Evolutionary conservation across 2,113 vertebrate genomes (phyloP).

Genomic region (Cephalopholis sonnerati): DNA sequence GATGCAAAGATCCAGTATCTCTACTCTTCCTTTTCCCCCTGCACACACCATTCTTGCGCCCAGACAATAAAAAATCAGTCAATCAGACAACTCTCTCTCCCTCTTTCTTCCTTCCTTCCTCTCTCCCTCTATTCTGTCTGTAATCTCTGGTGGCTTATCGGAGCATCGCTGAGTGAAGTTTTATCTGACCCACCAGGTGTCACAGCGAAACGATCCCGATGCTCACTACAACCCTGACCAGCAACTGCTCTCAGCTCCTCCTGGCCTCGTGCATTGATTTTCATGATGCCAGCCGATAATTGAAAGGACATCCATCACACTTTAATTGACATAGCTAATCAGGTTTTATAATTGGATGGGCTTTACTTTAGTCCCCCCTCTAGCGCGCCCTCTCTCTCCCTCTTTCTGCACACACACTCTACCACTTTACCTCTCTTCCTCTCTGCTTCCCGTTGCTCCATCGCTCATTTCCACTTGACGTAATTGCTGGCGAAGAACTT

Average conservation of each 20-base stretch:
- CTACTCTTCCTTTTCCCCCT: slow-evolving; percentile 15
- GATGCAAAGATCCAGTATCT: slow-evolving; percentile 68
- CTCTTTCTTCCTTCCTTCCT: not conserved
- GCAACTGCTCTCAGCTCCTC: slow-evolving; percentile 44
- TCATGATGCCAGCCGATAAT: slow-evolving; percentile 82
- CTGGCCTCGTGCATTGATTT: slow-evolving; percentile 76
- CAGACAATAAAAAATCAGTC: slow-evolving; percentile 72
- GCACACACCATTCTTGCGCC: slow-evolving; percentile 36
- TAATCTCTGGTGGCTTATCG: slow-evolving; percentile 80
- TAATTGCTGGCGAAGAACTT: slow-evolving; percentile 72
- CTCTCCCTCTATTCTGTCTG: slow-evolving; percentile 59
- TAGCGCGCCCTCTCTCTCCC: slow-evolving; percentile 35
- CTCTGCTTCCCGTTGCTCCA: slow-evolving; percentile 38
- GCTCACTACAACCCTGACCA: slow-evolving; percentile 63
- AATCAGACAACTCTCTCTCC: slow-evolving; percentile 54
- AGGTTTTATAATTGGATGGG: slow-evolving; percentile 90
- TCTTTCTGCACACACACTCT: slow-evolving; percentile 22
- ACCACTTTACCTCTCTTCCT: slow-evolving; percentile 43
- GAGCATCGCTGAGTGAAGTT: slow-evolving; percentile 75
- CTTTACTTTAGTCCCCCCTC: slow-evolving; percentile 72
- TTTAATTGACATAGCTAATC: slow-evolving; percentile 91
- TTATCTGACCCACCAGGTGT: slow-evolving; percentile 84
- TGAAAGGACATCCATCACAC: slow-evolving; percentile 87
- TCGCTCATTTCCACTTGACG: slow-evolving; percentile 65
- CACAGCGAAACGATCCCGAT: slow-evolving; percentile 63